Conservation (phyloP, 2,888 invertebrate genomes). For the Mechanitis messenoides region DNA sequence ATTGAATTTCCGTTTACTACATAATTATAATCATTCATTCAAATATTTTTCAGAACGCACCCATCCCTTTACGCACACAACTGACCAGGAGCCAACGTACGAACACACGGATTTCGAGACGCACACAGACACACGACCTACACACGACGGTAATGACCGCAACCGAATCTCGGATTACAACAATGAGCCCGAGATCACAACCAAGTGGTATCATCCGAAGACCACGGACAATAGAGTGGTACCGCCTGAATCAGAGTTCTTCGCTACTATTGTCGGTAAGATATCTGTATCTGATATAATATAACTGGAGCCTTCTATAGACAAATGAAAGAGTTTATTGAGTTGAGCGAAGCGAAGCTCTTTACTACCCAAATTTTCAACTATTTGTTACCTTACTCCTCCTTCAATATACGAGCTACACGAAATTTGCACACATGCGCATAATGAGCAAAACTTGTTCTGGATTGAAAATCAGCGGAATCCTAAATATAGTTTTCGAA, state of each 20-base stretch:
- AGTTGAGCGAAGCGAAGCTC: too few species aligned
- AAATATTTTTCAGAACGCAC: slow-evolving; percentile 46
- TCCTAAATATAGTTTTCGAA: too few species aligned
- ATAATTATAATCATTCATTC: neutral
- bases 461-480: too few species aligned
- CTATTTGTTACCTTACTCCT: too few species aligned
- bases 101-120: slow-evolving; percentile 51
- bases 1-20: too few species aligned
- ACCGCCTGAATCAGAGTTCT: slow-evolving; percentile 69
- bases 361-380: too few species aligned
- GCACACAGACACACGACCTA: slow-evolving; percentile 2
- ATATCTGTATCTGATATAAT: slow-evolving; percentile 7
- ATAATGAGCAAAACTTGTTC: too few species aligned
- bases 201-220: slow-evolving; percentile 70
- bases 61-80: slow-evolving; percentile 35
- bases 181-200: slow-evolving; percentile 42
- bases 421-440: too few species aligned
- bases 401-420: too few species aligned
- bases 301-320: too few species aligned
- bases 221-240: slow-evolving; percentile 67
- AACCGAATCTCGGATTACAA: slow-evolving; percentile 1
- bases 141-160: slow-evolving; percentile 1
- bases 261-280: slow-evolving; percentile 70
- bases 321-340: too few species aligned
- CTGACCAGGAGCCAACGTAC: slow-evolving; percentile 1